Evolutionary conservation across 2,113 vertebrate genomes (phyloP), one percentile per base, ranked within the genome.

Genomic region (Takifugu bimaculatus): DNA sequence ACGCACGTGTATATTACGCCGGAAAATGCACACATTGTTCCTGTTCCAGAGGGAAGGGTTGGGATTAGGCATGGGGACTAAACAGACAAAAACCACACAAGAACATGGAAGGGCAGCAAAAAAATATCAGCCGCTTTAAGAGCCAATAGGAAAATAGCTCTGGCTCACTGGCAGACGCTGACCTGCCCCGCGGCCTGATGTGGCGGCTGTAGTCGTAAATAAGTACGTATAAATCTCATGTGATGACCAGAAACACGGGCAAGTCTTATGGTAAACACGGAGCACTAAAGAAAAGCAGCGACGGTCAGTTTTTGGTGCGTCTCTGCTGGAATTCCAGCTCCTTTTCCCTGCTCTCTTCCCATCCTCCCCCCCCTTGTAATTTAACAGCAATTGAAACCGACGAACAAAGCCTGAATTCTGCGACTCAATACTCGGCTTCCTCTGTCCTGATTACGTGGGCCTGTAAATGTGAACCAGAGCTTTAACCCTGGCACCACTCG

Each of bases 151-250:
- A 32, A 20, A 5, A 32, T 32, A 32, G 29, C 63, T 50, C 42
- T 54, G 52, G 15, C 57, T 65, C 20, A 3, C 53, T 20, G 45
- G 48, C 79, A 70, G 65, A 81, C 79, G 64, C 73, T 69, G 69
- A 78, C 76, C 72, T 57, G 20, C 44, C 50, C 32, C 26, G 39
- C 2, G 48, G 63, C 54, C 73, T 70, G n/a, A 64, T 14, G 9
- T 65, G 67, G 65, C 59, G 66, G 65, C 57, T 15, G 39, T 13
- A 54, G 60, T 62, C 66, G 74, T 60, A 60, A 63, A 60, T 57
- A 26, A 74, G 67, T 61, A 81, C 63, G 72, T 52, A 72, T 63
- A 57, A 20, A 79, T 80, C 67, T 60, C 60, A 50, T 60, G 57
- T 60, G 64, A 74, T 68, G 81, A 82, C 79, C 48, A 67, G 51